Evolutionary conservation across 2,113 vertebrate species (phyloP), one percentile per base, ranked within the genome.

Genomic region (Henicopernis longicauda): DNA sequence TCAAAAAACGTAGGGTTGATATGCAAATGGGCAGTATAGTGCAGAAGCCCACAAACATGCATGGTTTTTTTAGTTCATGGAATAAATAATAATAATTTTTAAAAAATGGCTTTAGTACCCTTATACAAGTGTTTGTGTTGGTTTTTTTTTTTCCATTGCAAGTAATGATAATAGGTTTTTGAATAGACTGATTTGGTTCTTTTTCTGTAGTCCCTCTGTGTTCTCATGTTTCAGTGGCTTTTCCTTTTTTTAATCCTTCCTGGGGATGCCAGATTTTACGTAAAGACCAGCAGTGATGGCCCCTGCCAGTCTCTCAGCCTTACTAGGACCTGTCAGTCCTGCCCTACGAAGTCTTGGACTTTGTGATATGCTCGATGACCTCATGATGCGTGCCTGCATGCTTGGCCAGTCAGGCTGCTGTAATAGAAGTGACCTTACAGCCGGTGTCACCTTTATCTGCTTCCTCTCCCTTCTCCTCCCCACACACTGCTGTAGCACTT

Each of bases 201-300:
- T 34, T 26, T 72, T 77, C 40, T 70, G 2, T 45, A 25, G 36
- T 62, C 8, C 13, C 25, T 65, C 44, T 40, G 65, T 44, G 13
- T 27, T 66, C n/a, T 71, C 8, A 11, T 4, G 1, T 65, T 4
- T 26, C 32, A 6, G 59, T 58, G 70, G 32, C 31, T 79, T 74
- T 72, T 66, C 26, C n/a, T 16, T 40, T 22, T 66, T 54, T 31
- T 36, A 5, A 5, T 42, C 42, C 45, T 12, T 69, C 32, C 47
- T 63, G 59, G n/a, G 25, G 16, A 32, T 25, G 6, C 17, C 36
- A 32, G 11, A 16, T 62, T 70, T 44, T 19, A 65, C 15, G 27
- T 31, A 14, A 19, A 67, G 50, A 62, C 50, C 45, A 49, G 91
- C 93, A 96, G 93, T 78, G 57, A 69, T 93, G 13, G 14, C 27